Evolutionary conservation across 2,888 invertebrate species (phyloP), one percentile per base, ranked within the genome.

Genomic region (Pecten maximus): DNA sequence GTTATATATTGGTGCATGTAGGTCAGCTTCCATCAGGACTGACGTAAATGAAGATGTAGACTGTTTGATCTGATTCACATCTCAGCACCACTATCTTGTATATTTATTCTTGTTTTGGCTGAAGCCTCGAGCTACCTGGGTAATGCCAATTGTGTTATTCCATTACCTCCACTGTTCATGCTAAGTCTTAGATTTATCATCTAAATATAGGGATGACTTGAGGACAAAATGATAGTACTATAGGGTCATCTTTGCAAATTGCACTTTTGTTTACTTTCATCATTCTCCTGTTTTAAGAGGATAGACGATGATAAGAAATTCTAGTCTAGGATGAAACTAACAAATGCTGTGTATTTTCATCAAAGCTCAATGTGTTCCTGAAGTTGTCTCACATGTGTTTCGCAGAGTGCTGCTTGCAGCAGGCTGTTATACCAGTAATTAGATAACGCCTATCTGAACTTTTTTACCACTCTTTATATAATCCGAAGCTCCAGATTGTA

Each of bases 11-110:
- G 35, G 74, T 74, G 74, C 74, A 74, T 28, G 28, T 74, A 74
- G 74, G 74, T 74, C 74, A 1, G 15, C 74, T 35, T 35, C 35
- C 35, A 74, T 74, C 74, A 35, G 74, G 12, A 2, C n/a, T 60
- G 60, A 60, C 60, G 74, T 74, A 74, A 74, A 74, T 35, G 35
- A 35, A 74, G 28, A 74, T 74, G 74, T 74, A 74, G 74, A 74
- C 28, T 10, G 35, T 74, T 74, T 74, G 74, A 74, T 74, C 74
- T 35, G 74, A 74, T 35, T 74, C 74, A 74, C 12, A 35, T 74
- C 74, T 74, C 74, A 35, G 28, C 74, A 74, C 74, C 35, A 35
- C 35, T 74, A 60, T 74, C 35, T 15, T 28, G 74, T 74, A 35
- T 74, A 74, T 35, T 35, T 74, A 74, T 74, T 35, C 28, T 35